A percentile compares a stretch with the other conserved stretches of the same genome.
phyloP scores from a whole-genome alignment of 2,113 vertebrate species.

The Sinocyclocheilus anshuiensis region DNA sequence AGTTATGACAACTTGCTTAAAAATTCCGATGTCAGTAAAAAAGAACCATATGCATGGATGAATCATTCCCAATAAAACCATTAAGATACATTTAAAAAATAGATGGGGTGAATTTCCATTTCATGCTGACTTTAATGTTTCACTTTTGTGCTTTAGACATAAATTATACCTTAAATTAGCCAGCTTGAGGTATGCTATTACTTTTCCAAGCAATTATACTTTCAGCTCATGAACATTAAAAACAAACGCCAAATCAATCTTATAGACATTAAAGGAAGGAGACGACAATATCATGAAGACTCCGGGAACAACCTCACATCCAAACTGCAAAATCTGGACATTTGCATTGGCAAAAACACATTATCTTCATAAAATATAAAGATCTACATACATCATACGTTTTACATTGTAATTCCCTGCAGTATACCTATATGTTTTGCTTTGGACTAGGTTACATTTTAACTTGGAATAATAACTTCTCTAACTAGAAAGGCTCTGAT shows the following conservation, averaged over 20 bases:
- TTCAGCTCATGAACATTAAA: neutral
- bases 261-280: neutral
- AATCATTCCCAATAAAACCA: too few relatives aligned
- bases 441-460: constrained; percentile 57
- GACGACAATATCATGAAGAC: neutral
- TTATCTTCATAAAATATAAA: neutral
- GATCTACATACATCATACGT: neutral
- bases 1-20: neutral
- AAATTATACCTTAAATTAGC: too few relatives aligned
- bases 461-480: constrained; percentile 50
- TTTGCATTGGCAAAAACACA: neutral
- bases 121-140: too few relatives aligned
- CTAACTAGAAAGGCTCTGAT: constrained; percentile 53
- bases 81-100: too few relatives aligned
- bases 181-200: too few relatives aligned
- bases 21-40: neutral
- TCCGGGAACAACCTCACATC: neutral
- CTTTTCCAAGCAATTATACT: neutral
- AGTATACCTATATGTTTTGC: constrained; percentile 27
- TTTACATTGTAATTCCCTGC: constrained; percentile 8
- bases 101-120: too few relatives aligned
- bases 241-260: neutral
- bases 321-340: neutral
- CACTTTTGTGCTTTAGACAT: too few relatives aligned
- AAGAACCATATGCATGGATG: too few relatives aligned